Conservation (phyloP, 2,113 vertebrate species). For the Spilogale gracilis region DNA sequence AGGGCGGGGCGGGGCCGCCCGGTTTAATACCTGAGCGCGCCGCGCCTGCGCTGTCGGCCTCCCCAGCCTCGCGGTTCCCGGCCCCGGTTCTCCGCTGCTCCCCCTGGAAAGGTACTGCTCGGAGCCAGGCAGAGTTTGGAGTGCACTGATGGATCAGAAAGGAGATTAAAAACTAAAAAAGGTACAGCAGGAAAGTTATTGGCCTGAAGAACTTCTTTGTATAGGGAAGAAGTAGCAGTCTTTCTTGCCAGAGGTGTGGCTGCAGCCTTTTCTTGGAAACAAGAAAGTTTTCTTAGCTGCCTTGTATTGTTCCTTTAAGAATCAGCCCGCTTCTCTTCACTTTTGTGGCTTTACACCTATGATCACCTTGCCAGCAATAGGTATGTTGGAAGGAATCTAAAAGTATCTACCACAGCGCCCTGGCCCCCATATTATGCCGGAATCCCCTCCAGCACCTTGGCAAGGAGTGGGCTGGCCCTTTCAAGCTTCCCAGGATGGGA, state of each 20-base stretch:
- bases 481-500: not conserved
- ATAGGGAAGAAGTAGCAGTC: not conserved
- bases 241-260: not conserved
- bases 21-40: not conserved
- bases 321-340: not conserved
- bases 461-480: not conserved
- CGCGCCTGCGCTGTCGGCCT: not conserved
- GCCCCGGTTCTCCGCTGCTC: accelerated
- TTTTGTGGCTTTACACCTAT: not conserved
- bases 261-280: not conserved
- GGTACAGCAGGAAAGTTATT: not conserved
- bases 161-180: not conserved
- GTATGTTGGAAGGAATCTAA: not conserved
- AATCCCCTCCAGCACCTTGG: not conserved
- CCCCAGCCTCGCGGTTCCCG: accelerated
- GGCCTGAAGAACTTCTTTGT: not conserved
- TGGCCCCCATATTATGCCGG: not conserved
- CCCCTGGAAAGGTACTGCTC: not conserved
- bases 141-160: not conserved
- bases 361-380: not conserved
- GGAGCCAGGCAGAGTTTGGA: not conserved
- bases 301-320: not conserved
- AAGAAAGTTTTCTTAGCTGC: not conserved
- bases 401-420: not conserved
- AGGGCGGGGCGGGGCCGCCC: accelerated